These are phyloP conservation scores for Chloropsis cyanopogon DNA, from an alignment of 2,113 vertebrate species.

Conservation along the genomic window DNA sequence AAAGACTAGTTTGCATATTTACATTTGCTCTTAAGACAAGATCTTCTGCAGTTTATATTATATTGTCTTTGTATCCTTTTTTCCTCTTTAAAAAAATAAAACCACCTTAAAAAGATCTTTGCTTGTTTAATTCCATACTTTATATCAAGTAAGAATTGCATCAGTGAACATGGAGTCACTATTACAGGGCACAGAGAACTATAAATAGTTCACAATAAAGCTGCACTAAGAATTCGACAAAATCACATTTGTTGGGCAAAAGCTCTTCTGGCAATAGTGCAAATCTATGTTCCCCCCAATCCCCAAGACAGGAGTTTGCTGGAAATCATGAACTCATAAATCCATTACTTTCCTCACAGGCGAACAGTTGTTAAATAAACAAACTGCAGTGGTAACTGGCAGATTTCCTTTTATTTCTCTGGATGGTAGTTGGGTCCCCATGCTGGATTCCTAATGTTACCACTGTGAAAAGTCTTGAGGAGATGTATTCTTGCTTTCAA, in stretches of 20 bases:
- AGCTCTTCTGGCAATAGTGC: not conserved
- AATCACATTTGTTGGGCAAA: not conserved
- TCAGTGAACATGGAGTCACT: not conserved
- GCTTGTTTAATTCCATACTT: not conserved
- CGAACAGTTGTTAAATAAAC: not conserved
- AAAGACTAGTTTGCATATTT: not conserved
- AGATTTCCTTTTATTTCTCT: not conserved
- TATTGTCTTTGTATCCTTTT: not conserved
- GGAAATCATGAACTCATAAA: constrained; percentile 21
- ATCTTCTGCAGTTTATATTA: not conserved
- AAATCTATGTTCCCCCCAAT: not conserved
- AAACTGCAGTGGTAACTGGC: not conserved
- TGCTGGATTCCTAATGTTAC: not conserved
- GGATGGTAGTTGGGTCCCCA: not conserved
- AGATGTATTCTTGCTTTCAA: not conserved
- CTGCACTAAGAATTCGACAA: not conserved
- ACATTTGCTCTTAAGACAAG: not conserved
- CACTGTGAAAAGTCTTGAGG: not conserved
- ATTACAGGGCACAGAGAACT: not conserved
- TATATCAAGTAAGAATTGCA: not conserved
- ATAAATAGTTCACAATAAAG: not conserved
- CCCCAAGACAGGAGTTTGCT: not conserved
- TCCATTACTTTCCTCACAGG: not conserved
- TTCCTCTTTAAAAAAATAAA: not conserved
- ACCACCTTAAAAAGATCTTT: not conserved